phyloP scores from a whole-genome alignment of 2,113 vertebrate species.

The Baryphthengus martii region DNA sequence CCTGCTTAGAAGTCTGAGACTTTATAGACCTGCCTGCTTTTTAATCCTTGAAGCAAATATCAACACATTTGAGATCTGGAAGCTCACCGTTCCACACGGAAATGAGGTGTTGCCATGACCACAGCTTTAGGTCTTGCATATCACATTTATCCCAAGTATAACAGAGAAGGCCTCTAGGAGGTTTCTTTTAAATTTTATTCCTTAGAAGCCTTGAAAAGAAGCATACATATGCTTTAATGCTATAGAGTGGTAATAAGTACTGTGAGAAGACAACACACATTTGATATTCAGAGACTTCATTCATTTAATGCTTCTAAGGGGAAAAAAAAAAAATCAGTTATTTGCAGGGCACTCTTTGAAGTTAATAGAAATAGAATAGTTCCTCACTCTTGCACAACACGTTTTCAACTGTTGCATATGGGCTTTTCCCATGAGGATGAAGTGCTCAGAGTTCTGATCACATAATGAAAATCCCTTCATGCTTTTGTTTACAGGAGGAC shows the following conservation, averaged over 20 bases:
- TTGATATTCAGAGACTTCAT: conserved; percentile 11
- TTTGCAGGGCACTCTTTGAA: background rate
- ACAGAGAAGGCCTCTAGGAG: background rate
- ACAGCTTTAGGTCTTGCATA: conserved; percentile 28
- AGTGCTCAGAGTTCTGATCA: background rate
- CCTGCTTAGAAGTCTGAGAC: conserved; percentile 52
- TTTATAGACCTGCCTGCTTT: conserved; percentile 56
- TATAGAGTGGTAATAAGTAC: conserved; percentile 6
- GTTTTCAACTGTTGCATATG: background rate
- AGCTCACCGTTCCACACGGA: background rate
- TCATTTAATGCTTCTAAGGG: conserved; percentile 20
- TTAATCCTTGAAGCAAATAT: conserved; percentile 77
- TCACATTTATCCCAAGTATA: background rate
- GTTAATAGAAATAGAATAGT: background rate
- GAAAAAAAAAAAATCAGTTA: background rate
- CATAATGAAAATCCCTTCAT: conserved; percentile 18
- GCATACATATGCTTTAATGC: background rate
- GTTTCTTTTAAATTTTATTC: conserved; percentile 21
- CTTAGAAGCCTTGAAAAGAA: conserved; percentile 2
- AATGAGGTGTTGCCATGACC: conserved; percentile 63
- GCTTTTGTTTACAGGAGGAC: background rate
- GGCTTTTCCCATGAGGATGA: background rate
- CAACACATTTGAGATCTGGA: conserved; percentile 69
- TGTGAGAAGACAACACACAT: background rate
- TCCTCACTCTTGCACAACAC: background rate